Conservation (phyloP, 2,113 vertebrate species). For the Brachypteracias leptosomus region DNA sequence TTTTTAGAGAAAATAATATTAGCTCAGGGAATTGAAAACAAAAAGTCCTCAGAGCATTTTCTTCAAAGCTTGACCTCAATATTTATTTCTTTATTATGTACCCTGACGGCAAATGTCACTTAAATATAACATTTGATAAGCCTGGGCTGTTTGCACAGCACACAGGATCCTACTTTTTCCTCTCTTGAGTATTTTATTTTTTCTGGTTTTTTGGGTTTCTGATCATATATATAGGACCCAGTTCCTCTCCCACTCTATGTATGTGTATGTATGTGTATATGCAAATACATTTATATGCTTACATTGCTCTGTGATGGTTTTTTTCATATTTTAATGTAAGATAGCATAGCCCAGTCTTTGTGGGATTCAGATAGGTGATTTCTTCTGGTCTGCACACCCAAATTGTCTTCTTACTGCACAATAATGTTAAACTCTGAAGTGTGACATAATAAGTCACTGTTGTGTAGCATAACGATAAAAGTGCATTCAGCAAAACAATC, state of each 20-base stretch:
- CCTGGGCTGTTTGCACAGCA: not conserved
- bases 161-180: not conserved
- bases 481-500: not conserved
- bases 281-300: not conserved
- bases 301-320: not conserved
- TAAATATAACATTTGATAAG: not conserved
- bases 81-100: not conserved
- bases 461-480: not conserved
- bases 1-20: not conserved
- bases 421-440: not conserved
- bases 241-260: not conserved
- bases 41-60: not conserved
- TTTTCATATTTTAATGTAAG: not conserved
- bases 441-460: not conserved
- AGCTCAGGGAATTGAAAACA: not conserved
- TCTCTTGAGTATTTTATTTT: not conserved
- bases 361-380: not conserved
- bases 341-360: not conserved
- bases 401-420: not conserved
- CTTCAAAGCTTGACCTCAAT: not conserved
- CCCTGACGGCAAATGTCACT: not conserved
- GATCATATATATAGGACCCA: not conserved
- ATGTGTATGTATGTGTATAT: not conserved
- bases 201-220: not conserved
- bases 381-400: not conserved